Evolutionary conservation across 2,888 invertebrate species (phyloP).

Genomic region (Harpagoxenus sublaevis): DNA sequence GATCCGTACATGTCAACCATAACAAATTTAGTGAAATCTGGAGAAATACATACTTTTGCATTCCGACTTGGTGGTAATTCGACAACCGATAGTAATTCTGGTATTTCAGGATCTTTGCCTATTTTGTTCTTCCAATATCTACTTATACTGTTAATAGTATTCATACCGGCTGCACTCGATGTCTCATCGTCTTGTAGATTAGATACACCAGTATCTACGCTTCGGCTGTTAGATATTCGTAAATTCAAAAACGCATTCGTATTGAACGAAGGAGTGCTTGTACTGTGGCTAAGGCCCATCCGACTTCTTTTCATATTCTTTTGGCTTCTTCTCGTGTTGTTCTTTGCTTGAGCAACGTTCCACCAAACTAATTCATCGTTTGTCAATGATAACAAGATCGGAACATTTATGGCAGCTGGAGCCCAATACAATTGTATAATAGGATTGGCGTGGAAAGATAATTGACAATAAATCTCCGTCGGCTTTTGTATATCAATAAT

Average conservation of each 20-base stretch:
- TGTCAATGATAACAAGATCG: constrained; percentile 81
- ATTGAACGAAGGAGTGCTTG: constrained; percentile 64
- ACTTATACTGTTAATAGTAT: constrained; percentile 31
- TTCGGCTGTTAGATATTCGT: constrained; percentile 68
- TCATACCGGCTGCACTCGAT: constrained; percentile 14
- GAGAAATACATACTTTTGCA: constrained; percentile 81
- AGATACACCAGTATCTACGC: constrained; percentile 59
- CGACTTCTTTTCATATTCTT: constrained; percentile 71
- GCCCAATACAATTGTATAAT: constrained; percentile 82
- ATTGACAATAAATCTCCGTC: constrained; percentile 65
- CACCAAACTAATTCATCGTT: constrained; percentile 83
- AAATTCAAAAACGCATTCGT: constrained; percentile 68
- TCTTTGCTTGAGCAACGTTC: constrained; percentile 77
- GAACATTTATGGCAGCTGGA: constrained; percentile 72
- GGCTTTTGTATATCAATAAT: constrained; percentile 75
- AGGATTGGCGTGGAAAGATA: constrained; percentile 78
- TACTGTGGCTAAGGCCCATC: constrained; percentile 77
- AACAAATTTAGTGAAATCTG: constrained; percentile 83
- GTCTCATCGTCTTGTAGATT: constrained; percentile 18
- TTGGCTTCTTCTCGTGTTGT: constrained; percentile 47
- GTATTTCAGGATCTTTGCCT: constrained; percentile 74
- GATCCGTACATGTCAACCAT: constrained; percentile 82
- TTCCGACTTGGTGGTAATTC: constrained; percentile 79
- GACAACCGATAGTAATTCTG: constrained; percentile 79
- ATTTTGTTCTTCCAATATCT: constrained; percentile 79